Evolutionary conservation across 2,113 vertebrate genomes (phyloP), one percentile per base, ranked within the genome.

Genomic region (Athene noctua): DNA sequence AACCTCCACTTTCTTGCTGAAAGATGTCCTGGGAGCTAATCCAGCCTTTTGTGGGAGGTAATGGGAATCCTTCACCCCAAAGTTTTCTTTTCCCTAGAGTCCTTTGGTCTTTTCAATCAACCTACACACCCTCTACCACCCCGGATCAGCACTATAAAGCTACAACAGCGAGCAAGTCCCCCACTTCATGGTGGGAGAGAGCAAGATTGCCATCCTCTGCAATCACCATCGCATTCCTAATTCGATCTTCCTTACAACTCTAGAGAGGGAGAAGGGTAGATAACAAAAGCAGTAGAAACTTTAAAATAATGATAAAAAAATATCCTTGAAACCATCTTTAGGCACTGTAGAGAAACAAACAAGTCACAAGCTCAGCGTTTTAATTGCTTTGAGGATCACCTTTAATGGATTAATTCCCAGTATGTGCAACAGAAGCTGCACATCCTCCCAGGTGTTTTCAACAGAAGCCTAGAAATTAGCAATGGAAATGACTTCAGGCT

Each of bases 341-440:
- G 74, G 70, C 78, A 68, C 49, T 44, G 1, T 1, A 27, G 57
- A 57, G 58, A 72, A 89, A 86, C 59, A 86, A 86, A 30, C 8
- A 25, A 89, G 68, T 79, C 73, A 58, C 52, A 51, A 78, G 78
- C 77, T 44, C 68, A 13, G 36, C 6, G 2, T 29, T 80, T 58
- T 58, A 78, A 78, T 32, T 58, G 87, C 85, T 91, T 55, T 82
- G 92, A 84, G 62, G 78, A 92, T 95, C 88, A 90, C 90, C 80
- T 94, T 92, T 84, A 80, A 84, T 3, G 61, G 81, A 62, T 77
- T 95, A 75, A 90, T 91, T 94, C 88, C 27, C 78, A 34, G n/a
- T 7, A 10, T 14, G 52, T 16, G 47, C 85, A 87, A 57, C 44
- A 88, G 55, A 51, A 58, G 30, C 86, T 63, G 89, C 62, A 73